Evolutionary conservation across 2,888 invertebrate genomes (phyloP).

Genomic region (Noctua janthina): DNA sequence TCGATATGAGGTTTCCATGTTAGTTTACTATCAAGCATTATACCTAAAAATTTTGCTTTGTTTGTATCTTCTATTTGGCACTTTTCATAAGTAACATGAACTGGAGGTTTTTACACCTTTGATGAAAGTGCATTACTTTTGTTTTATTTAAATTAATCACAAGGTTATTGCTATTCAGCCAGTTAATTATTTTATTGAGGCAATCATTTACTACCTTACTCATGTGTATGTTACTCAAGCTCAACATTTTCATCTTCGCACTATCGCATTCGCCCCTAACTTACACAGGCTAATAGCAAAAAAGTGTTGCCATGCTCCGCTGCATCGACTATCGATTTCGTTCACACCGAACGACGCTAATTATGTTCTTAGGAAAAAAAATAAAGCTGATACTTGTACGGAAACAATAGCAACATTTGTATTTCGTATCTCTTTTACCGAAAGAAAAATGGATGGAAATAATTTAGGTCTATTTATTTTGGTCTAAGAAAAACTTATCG

Average conservation of each 20-base stretch:
- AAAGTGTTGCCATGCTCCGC: conserved; percentile 77
- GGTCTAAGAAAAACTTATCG: conserved; percentile 24
- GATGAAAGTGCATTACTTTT: too few relatives aligned
- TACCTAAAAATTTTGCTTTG: too few relatives aligned
- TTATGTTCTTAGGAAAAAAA: conserved; percentile 57
- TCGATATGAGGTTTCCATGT: too few relatives aligned
- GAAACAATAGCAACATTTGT: conserved; percentile 52
- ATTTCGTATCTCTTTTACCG: conserved; percentile 27
- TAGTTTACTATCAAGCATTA: too few relatives aligned
- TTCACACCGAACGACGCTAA: conserved; percentile 67
- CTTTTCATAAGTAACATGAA: too few relatives aligned
- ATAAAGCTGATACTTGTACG: conserved; percentile 24
- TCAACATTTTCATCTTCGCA: conserved; percentile 4
- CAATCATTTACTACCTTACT: conserved; percentile 1
- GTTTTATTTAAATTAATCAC: too few relatives aligned
- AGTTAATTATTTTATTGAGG: too few relatives aligned
- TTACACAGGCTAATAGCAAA: conserved; percentile 71
- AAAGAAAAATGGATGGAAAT: conserved; percentile 31
- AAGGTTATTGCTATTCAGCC: too few relatives aligned
- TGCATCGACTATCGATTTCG: conserved; percentile 84
- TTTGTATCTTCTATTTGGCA: too few relatives aligned
- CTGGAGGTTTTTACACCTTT: too few relatives aligned
- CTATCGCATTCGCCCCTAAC: conserved; percentile 48
- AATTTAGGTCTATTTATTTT: conserved; percentile 23
- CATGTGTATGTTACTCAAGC: not conserved